Evolutionary conservation across 2,797 vertebrate species (phyloP), one percentile per base, ranked within the genome.

Genomic region (Myotis daubentonii): DNA sequence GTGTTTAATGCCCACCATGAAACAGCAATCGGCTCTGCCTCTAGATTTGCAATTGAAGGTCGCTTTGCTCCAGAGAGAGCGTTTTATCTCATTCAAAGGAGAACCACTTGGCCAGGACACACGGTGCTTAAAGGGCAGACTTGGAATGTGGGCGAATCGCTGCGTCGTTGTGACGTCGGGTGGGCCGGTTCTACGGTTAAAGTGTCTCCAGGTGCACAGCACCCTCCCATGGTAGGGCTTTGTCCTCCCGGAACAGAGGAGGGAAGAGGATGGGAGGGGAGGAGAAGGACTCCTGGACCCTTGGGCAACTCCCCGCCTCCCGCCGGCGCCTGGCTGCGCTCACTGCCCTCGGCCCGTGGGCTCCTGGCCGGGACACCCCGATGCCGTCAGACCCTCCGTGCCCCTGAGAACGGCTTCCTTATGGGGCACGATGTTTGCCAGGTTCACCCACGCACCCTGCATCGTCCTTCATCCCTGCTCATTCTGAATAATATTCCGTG

Each of bases 21-120:
- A 84, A 66, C 17, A 49, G 36, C 6, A 13, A 28, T 57, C 33
- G 72, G 33, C 33, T 62, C 25, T 49, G 30, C 5, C 8, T 3
- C 22, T 44, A 51, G 47, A 38, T 49, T 25, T 62, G n/a, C n/a
- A 79, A 7, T 19, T 70, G 8, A 84, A 79, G 10, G 16, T 88
- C 71, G n/a, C 62, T 83, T 72, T 90, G 9, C 68, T 84, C 53
- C 30, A 76, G 28, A 20, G 28, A 53, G 49, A 55, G 30, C 20
- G 17, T 66, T 86, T 83, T 65, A 25, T 74, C 66, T 95, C 62
- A n/a, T 57, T n/a, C 72, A 30, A 1, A 53, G 44, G 80, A 49
- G 83, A 91, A 30, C 1, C 23, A 30, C 76, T 71, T 72, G 13
- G 72, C 15, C n/a, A 1, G 13, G n/a, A 65, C 15, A 62, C 8